These are phyloP conservation scores for Plumapathes pennacea DNA, from an alignment of 92 coral and sea anemone species.

Conservation along the genomic window DNA sequence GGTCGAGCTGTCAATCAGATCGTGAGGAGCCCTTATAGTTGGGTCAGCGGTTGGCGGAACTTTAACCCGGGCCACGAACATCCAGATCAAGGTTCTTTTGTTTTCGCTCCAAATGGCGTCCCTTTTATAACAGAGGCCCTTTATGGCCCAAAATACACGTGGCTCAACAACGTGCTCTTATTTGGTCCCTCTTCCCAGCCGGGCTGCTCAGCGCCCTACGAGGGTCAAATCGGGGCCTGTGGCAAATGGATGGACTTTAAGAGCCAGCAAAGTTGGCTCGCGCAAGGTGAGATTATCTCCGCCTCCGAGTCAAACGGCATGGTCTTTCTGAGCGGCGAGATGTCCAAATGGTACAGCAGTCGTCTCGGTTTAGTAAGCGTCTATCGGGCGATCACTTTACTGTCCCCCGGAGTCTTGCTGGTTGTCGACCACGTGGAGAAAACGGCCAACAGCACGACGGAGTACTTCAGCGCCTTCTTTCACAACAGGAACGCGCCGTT, in stretches of 20 bases:
- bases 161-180: conserved; percentile 73
- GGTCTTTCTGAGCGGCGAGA: conserved; percentile 76
- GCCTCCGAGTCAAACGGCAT: conserved; percentile 40
- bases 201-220: conserved; percentile 33
- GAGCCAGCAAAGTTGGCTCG: conserved; percentile 48
- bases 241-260: conserved; percentile 47
- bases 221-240: conserved; percentile 84
- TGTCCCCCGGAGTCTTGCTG: conserved; percentile 51
- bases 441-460: conserved; percentile 15
- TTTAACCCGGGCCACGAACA: conserved; percentile 94
- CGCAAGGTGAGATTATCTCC: conserved; percentile 62
- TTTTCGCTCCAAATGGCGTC: conserved; percentile 67
- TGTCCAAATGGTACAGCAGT: conserved; percentile 60
- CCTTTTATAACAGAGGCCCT: conserved; percentile 82
- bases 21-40: conserved; percentile 33
- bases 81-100: conserved; percentile 95
- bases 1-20: conserved; percentile 74
- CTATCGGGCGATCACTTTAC: conserved; percentile 55
- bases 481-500: conserved; percentile 68
- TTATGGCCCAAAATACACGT: conserved; percentile 93
- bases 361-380: conserved; percentile 57
- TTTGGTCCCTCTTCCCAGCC: conserved; percentile 52
- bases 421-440: conserved; percentile 67
- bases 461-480: conserved; percentile 76
- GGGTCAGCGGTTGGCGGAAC: conserved; percentile 54